These are phyloP conservation scores for Lacanobia oleracea DNA, from an alignment of 2,888 invertebrate species.

Conservation along the genomic window DNA sequence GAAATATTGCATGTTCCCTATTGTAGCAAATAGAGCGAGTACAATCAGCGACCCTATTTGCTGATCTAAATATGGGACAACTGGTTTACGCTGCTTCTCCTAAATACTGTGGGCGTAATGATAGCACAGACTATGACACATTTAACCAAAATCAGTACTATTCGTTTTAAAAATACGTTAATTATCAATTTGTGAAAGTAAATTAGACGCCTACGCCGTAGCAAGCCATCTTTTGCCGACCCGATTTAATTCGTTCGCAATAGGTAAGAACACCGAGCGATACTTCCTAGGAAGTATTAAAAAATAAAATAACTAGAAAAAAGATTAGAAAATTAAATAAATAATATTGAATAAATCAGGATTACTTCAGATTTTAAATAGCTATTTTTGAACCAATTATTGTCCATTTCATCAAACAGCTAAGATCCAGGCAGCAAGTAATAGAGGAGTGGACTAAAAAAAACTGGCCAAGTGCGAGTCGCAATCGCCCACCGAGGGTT, in stretches of 20 bases:
- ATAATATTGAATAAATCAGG: too few relatives aligned
- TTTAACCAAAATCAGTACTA: background rate
- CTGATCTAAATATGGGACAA: slow-evolving; percentile 2
- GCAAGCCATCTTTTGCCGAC: background rate
- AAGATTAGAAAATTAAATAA: too few relatives aligned
- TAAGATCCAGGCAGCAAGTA: background rate
- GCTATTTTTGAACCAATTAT: too few relatives aligned
- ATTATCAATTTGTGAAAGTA: slow-evolving; percentile 27
- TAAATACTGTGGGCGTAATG: slow-evolving; percentile 5
- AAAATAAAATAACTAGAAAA: too few relatives aligned
- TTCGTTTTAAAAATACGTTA: slow-evolving; percentile 20
- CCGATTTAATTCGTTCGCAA: background rate
- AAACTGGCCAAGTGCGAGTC: too few relatives aligned
- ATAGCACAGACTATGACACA: background rate
- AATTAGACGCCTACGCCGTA: slow-evolving; percentile 5
- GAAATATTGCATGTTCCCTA: too few relatives aligned
- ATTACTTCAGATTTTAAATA: too few relatives aligned
- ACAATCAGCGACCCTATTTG: background rate
- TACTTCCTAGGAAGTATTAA: background rate
- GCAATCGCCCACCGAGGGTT: too few relatives aligned
- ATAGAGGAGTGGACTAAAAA: too few relatives aligned
- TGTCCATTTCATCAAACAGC: background rate
- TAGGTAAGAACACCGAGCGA: background rate
- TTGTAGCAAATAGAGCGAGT: background rate
- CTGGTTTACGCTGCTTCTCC: slow-evolving; percentile 16